These are phyloP conservation scores for Cochlearius cochlearius DNA, from an alignment of 2,113 vertebrate genomes.

Conservation along the genomic window DNA sequence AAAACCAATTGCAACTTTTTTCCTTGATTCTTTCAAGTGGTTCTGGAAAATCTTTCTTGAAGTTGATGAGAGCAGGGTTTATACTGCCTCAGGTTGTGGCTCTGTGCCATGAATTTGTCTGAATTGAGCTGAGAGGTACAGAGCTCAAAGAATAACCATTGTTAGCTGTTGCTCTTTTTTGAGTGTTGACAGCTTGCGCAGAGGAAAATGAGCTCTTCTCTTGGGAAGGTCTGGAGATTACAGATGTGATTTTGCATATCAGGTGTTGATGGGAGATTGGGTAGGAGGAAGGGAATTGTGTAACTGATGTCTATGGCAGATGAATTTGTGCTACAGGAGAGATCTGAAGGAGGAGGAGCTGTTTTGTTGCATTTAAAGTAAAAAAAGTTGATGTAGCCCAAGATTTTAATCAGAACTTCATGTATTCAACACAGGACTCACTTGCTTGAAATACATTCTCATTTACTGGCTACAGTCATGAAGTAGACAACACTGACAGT, in stretches of 20 bases:
- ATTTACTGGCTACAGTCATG: background rate
- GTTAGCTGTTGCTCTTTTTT: conserved; percentile 31
- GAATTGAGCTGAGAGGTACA: background rate
- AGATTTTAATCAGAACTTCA: background rate
- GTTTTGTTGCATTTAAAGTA: background rate
- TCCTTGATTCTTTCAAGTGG: conserved; percentile 1
- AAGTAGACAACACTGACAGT: background rate
- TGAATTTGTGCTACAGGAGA: conserved; percentile 7
- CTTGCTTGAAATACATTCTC: background rate
- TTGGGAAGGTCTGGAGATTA: conserved; percentile 48
- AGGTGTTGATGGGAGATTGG: conserved; percentile 32
- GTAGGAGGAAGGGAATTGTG: conserved; percentile 52
- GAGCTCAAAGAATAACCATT: conserved; percentile 21
- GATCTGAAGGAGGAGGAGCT: background rate
- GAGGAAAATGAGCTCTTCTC: conserved; percentile 17
- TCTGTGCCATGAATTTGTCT: conserved; percentile 34
- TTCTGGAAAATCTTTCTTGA: conserved; percentile 38
- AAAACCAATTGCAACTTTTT: background rate
- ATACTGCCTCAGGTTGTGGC: conserved; percentile 51
- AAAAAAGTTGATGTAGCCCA: background rate
- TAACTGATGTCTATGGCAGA: conserved; percentile 63
- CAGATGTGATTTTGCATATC: conserved; percentile 44
- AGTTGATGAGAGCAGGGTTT: conserved; percentile 25
- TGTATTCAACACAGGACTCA: background rate
- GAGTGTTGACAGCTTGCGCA: conserved; percentile 25